A percentile compares a stretch with the other conserved stretches of the same genome.
phyloP scores from a whole-genome alignment of 2,113 vertebrate species.

The Cynocephalus volans region DNA sequence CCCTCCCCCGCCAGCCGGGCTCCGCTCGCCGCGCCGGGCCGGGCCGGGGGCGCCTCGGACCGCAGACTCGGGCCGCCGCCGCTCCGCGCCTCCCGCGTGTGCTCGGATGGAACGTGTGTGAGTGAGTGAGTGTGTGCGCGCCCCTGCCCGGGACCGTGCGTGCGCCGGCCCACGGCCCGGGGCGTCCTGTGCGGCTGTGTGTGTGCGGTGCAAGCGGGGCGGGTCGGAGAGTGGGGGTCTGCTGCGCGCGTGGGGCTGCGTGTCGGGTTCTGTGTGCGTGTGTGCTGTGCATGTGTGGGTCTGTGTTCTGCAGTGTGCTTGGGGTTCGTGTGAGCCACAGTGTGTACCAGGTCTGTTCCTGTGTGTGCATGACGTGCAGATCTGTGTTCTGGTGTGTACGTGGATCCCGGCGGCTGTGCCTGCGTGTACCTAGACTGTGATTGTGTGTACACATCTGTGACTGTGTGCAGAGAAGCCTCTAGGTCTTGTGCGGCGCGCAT shows the following conservation, averaged over 20 bases:
- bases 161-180: constrained; percentile 78
- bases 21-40: background rate
- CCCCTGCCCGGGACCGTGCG: constrained; percentile 76
- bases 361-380: background rate
- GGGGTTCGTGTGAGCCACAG: background rate
- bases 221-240: constrained; percentile 14
- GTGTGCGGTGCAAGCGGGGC: constrained; percentile 44
- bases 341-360: background rate
- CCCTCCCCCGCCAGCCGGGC: constrained; percentile 21
- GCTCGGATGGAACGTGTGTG: background rate
- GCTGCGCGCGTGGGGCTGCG: background rate
- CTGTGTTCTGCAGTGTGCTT: background rate
- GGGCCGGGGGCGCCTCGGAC: constrained; percentile 56
- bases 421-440: background rate
- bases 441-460: background rate
- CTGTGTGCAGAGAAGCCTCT: background rate
- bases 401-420: background rate
- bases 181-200: constrained; percentile 69
- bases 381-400: background rate
- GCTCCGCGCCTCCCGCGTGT: constrained; percentile 58
- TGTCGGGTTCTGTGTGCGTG: background rate
- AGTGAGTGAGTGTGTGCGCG: constrained; percentile 43
- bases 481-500: background rate
- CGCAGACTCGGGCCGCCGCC: constrained; percentile 30
- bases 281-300: background rate